Conservation (phyloP, 2,888 invertebrate species). For the Homarus gammarus region DNA sequence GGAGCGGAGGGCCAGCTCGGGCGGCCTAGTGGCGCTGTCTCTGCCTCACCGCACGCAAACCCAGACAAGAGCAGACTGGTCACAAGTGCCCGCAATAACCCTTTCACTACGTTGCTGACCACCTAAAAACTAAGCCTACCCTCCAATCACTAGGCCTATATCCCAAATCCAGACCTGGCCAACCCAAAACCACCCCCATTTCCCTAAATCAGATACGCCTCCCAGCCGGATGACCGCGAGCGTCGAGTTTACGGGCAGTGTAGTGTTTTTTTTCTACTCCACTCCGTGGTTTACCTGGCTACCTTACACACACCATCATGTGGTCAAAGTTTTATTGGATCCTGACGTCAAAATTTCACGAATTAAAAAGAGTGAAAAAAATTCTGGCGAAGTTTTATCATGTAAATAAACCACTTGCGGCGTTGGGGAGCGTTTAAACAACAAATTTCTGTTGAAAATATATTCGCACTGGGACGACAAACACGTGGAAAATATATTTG, state of each 20-base stretch:
- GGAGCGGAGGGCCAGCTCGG: not conserved
- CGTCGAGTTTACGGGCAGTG: constrained; percentile 13
- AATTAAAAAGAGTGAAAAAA: not conserved
- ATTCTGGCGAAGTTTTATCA: not conserved
- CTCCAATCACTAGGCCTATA: constrained; percentile 67
- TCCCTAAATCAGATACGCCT: constrained; percentile 65
- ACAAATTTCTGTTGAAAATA: not conserved
- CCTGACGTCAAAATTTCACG: not conserved
- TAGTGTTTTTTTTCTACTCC: constrained; percentile 22
- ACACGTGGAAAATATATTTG: not conserved
- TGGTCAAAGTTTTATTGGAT: not conserved
- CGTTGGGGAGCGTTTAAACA: not conserved
- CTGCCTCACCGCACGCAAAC: constrained; percentile 48
- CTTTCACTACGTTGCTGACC: constrained; percentile 65
- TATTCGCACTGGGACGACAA: not conserved
- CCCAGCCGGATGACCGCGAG: constrained; percentile 36
- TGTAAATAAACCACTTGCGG: not conserved
- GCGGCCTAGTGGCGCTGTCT: not conserved
- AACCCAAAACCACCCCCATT: constrained; percentile 43
- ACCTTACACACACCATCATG: constrained; percentile 13
- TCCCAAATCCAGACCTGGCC: constrained; percentile 30
- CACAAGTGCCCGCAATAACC: constrained; percentile 62
- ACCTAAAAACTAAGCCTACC: constrained; percentile 62
- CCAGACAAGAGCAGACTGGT: constrained; percentile 51
- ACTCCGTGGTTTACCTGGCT: constrained; percentile 47